Conservation (phyloP, 92 coral and sea anemone species). For the Porites divaricata region DNA sequence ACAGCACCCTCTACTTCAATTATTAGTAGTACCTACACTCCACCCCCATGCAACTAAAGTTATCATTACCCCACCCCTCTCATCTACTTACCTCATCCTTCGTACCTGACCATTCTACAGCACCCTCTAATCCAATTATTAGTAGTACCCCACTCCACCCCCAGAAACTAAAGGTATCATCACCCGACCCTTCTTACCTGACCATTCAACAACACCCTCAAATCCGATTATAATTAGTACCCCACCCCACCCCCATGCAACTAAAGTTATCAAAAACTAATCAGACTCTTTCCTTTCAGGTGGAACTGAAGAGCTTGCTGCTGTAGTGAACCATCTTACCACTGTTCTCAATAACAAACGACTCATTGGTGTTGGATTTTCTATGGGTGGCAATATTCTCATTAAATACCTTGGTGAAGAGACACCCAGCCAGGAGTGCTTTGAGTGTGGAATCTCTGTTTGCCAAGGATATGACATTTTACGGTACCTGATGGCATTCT, state of each 20-base stretch:
- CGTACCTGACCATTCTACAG: too few species aligned
- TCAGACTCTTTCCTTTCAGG: constrained; percentile 47
- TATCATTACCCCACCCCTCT: too few species aligned
- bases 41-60: too few species aligned
- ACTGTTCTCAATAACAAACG: constrained; percentile 67
- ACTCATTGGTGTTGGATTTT: constrained; percentile 93
- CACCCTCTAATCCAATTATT: too few species aligned
- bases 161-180: too few species aligned
- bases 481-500: constrained; percentile 51
- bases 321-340: constrained; percentile 72
- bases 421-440: constrained; percentile 76
- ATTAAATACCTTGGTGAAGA: constrained; percentile 93
- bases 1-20: too few species aligned
- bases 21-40: too few species aligned
- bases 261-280: background rate
- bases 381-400: constrained; percentile 97
- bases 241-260: background rate
- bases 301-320: constrained; percentile 85
- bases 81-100: too few species aligned
- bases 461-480: constrained; percentile 96
- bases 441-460: constrained; percentile 92
- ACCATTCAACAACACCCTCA: too few species aligned
- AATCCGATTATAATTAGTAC: too few species aligned
- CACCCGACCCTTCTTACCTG: too few species aligned
- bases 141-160: too few species aligned